Percentiles rank a stretch among this genome's conserved stretches.
phyloP scores from a whole-genome alignment of 2,888 invertebrate genomes.

The Macrosiphum euphorbiae region DNA sequence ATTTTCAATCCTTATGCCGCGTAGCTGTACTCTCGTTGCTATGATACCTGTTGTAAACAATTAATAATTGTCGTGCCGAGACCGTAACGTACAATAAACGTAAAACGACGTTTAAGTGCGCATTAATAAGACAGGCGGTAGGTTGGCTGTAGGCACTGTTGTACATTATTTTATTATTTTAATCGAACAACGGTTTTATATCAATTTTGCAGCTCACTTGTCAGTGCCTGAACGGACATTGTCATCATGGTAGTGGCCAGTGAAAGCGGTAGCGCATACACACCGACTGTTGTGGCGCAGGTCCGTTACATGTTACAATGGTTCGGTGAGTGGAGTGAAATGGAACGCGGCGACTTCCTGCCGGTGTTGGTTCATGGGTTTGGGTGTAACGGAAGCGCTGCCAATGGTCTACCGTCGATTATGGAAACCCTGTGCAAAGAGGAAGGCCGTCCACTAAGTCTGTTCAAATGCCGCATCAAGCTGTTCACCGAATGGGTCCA shows the following conservation, averaged over 20 bases:
- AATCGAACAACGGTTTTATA: background rate
- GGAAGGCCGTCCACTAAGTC: conserved; percentile 79
- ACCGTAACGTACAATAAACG: background rate
- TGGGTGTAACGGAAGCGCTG: conserved; percentile 75
- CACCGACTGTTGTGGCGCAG: conserved; percentile 78
- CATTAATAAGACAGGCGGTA: background rate
- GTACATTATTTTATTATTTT: background rate
- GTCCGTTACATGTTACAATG: conserved; percentile 86
- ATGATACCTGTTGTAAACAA: background rate
- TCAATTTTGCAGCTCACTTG: background rate
- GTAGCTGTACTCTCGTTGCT: background rate
- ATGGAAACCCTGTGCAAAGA: conserved; percentile 79
- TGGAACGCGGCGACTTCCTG: conserved; percentile 87
- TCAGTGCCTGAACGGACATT: background rate
- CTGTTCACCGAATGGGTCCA: conserved; percentile 87
- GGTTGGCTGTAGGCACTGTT: background rate
- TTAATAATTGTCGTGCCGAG: background rate
- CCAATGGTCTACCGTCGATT: conserved; percentile 81
- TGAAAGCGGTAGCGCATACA: conserved; percentile 68
- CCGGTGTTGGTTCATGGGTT: conserved; percentile 80
- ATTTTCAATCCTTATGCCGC: background rate
- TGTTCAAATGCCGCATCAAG: conserved; percentile 88
- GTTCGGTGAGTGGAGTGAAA: conserved; percentile 91
- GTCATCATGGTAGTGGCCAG: conserved; percentile 40
- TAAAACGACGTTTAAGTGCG: background rate